These are phyloP conservation scores for Balaeniceps rex DNA, from an alignment of 2,113 vertebrate genomes.

Conservation along the genomic window DNA sequence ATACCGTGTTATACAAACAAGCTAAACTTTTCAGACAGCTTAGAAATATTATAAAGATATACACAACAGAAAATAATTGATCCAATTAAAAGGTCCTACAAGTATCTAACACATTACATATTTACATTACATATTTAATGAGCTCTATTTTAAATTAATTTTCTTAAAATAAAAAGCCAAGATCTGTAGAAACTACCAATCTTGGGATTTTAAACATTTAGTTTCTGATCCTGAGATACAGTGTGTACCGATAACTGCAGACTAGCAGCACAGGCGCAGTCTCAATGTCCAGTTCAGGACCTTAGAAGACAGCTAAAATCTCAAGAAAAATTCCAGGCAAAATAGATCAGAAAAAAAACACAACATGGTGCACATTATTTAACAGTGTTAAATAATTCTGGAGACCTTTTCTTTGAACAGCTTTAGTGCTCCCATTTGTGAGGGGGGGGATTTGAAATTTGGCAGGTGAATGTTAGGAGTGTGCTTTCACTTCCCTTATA, in stretches of 20 bases:
- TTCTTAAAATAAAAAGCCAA: neutral
- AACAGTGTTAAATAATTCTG: neutral
- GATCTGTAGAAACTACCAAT: neutral
- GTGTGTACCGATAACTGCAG: neutral
- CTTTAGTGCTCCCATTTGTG: neutral
- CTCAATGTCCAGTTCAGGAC: neutral
- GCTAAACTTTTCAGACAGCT: neutral
- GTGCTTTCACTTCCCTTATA: neutral
- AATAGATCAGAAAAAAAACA: neutral
- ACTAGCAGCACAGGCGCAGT: neutral
- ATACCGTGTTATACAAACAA: neutral
- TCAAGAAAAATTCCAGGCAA: neutral
- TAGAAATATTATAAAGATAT: neutral
- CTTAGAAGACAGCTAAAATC: neutral
- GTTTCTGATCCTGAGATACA: neutral
- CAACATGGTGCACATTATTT: neutral
- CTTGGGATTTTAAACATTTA: neutral
- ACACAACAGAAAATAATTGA: neutral
- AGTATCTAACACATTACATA: neutral
- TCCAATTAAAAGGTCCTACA: neutral
- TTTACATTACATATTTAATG: neutral
- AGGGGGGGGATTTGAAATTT: neutral
- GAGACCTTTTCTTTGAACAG: conserved; percentile 28
- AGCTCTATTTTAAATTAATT: neutral
- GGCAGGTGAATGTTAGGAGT: neutral